Evolutionary conservation across 2,888 invertebrate species (phyloP), one percentile per base, ranked within the genome.

Genomic region (Lissocephala sabroskyi): DNA sequence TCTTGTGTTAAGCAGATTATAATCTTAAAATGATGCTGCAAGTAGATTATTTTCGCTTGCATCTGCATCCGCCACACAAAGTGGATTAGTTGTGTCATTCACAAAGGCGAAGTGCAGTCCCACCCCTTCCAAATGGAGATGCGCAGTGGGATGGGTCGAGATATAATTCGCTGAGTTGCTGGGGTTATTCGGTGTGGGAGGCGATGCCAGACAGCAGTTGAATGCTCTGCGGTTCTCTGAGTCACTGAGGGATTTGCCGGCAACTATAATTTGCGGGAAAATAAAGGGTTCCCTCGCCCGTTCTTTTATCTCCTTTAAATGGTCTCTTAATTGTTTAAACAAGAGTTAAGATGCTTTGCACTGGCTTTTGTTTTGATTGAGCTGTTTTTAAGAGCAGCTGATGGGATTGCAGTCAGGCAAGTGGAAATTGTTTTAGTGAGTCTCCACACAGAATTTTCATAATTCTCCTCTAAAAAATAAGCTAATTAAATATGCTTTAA

Each of bases 1-100:
- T 35, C 14, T 35, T 35, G 30, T 32, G 13, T 35, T 16, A 35
- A 35, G 35, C 16, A 37, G 37, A 37, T 37, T 37, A 37, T 37
- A 18, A 37, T 37, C 37, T 37, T 37, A n/a, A 17, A 37, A 19
- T 16, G 30, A 30, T 11, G 19, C 3, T n/a, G 36, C 18, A 37
- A 37, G 37, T 16, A 18, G 19, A 37, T 37, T 37, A 37, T n/a
- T 37, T 18, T 3, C 30, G 30, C n/a, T 30, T n/a, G 30, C 30
- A 30, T 3, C 11, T 3, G n/a, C 30, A 30, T 9, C n/a, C 4
- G n/a, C 5, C 5, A 23, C 23, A 23, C 9, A 30, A 10, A 30
- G n/a, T n/a, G 18, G 23, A 18, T 23, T 37, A 18, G 19, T 37
- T 37, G n/a, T 5, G 18, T 37, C 19, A 23, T 23, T 37, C 10